phyloP scores from a whole-genome alignment of 2,888 invertebrate species.

The Lissonota sp. region DNA sequence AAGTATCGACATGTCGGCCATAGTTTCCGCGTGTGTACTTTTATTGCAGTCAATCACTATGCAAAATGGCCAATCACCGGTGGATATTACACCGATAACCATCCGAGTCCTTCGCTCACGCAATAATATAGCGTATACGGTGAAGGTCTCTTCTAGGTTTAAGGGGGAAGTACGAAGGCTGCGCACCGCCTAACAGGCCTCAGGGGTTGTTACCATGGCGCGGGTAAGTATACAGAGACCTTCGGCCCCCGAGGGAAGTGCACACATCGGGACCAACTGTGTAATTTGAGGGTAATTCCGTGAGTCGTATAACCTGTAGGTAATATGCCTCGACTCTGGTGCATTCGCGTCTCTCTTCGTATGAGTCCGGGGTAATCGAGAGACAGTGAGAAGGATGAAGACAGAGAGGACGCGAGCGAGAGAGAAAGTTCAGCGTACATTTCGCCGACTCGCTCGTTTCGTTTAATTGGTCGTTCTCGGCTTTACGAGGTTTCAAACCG shows the following conservation, averaged over 20 bases:
- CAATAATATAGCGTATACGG: constrained; percentile 1
- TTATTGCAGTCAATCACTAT: neutral
- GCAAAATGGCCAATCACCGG: neutral
- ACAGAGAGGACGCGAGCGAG: constrained; percentile 68
- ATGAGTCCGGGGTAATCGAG: constrained; percentile 69
- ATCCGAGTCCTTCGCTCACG: neutral
- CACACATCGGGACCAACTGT: constrained; percentile 79
- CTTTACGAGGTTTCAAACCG: constrained; percentile 79
- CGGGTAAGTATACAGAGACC: constrained; percentile 73
- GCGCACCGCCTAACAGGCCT: constrained; percentile 47
- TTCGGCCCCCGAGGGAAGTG: constrained; percentile 70
- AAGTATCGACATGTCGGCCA: neutral
- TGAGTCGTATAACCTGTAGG: constrained; percentile 78
- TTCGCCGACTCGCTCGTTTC: constrained; percentile 74
- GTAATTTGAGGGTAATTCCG: constrained; percentile 81
- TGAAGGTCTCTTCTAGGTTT: constrained; percentile 27
- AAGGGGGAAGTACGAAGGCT: constrained; percentile 13
- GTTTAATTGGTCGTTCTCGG: constrained; percentile 81
- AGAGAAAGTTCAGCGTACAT: constrained; percentile 67
- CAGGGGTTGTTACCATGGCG: constrained; percentile 71
- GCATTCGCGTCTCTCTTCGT: constrained; percentile 57
- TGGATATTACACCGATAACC: constrained; percentile 14
- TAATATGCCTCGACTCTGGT: constrained; percentile 68
- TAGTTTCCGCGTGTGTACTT: neutral
- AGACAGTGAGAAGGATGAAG: constrained; percentile 65